Percentiles rank a stretch among this genome's conserved stretches.
Conservation (phyloP, 2,113 vertebrate species). For the Oreochromis tanganicae region DNA sequence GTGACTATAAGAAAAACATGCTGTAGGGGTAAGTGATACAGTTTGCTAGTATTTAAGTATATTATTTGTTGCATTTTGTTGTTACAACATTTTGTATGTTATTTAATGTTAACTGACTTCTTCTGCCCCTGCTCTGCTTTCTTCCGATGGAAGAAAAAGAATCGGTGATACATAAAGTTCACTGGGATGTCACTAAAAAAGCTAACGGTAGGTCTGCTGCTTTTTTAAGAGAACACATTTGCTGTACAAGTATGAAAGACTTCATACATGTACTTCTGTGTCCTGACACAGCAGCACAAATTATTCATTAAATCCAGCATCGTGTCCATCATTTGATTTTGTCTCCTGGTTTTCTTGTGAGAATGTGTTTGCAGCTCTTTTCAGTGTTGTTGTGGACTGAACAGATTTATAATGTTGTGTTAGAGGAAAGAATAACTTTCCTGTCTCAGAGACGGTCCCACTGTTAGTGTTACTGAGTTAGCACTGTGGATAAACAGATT, state of each 20-base stretch:
- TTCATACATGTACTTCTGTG: neutral
- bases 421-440: slow-evolving; percentile 2
- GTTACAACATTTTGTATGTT: neutral
- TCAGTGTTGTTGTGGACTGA: neutral
- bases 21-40: neutral
- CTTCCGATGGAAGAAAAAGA: neutral
- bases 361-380: neutral
- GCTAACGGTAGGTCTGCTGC: neutral
- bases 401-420: neutral
- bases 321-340: neutral
- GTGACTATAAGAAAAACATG: neutral
- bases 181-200: neutral
- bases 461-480: slow-evolving; percentile 23
- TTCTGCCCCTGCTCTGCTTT: too few relatives aligned
- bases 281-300: neutral
- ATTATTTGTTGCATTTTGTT: neutral
- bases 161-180: neutral
- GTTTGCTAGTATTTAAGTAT: neutral
- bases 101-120: neutral
- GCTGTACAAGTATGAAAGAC: neutral
- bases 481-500: slow-evolving; percentile 43
- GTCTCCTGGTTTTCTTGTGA: neutral
- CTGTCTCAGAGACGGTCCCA: neutral
- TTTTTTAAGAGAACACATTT: neutral
- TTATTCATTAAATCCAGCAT: neutral